These are phyloP conservation scores for Lasiommata megera DNA, from an alignment of 2,888 invertebrate species.

Conservation along the genomic window DNA sequence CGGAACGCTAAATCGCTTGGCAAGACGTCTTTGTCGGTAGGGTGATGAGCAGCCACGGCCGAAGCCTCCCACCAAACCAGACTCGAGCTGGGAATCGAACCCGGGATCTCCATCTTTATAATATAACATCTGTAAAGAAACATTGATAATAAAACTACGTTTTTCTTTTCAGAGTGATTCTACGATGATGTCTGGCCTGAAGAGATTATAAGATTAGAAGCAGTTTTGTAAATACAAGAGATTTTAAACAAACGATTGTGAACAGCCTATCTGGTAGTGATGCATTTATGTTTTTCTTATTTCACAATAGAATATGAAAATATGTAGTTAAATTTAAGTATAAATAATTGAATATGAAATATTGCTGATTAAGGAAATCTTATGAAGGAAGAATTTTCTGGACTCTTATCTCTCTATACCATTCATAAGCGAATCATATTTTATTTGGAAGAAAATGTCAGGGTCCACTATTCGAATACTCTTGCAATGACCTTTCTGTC, in stretches of 20 bases:
- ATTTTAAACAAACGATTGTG: conserved; percentile 22
- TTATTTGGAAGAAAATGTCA: no score
- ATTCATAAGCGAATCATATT: no score
- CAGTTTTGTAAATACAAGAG: conserved; percentile 33
- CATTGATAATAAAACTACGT: conserved; percentile 6
- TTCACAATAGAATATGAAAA: background rate
- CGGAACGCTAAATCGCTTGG: no score
- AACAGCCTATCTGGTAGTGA: background rate
- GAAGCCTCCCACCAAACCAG: no score
- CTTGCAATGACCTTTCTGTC: no score
- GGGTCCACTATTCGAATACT: no score
- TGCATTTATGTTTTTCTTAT: background rate
- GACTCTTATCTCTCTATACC: no score
- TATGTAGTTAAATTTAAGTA: background rate
- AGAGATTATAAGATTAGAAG: conserved; percentile 39
- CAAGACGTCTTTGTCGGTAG: no score
- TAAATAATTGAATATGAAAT: background rate
- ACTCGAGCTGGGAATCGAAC: no score
- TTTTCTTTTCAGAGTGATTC: conserved; percentile 58
- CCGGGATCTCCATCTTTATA: no score
- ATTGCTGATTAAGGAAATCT: background rate
- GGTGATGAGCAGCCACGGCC: no score
- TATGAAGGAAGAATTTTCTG: background rate
- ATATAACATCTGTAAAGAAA: no score
- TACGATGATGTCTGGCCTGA: conserved; percentile 68